Conservation (phyloP, 2,113 vertebrate genomes). For the Grantiella picta region DNA sequence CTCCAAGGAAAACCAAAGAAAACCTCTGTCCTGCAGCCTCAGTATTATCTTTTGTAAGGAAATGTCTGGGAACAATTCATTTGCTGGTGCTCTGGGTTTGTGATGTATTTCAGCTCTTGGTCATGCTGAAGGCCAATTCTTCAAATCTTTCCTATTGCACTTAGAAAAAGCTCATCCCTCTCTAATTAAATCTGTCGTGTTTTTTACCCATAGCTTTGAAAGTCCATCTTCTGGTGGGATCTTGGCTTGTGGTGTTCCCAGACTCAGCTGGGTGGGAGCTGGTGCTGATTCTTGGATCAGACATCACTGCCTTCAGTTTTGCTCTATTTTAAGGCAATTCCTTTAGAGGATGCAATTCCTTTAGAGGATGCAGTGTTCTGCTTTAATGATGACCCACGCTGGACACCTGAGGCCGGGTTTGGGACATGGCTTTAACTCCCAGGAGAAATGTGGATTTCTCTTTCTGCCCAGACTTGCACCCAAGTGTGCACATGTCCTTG, state of each 20-base stretch:
- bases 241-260: neutral
- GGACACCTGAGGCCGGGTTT: neutral
- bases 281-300: neutral
- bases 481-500: accelerated
- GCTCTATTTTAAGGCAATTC: neutral
- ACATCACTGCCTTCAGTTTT: neutral
- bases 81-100: neutral
- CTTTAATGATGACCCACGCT: accelerated
- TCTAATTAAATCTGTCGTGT: neutral
- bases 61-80: neutral
- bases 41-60: neutral
- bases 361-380: neutral
- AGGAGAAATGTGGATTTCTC: neutral
- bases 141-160: neutral
- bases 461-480: neutral
- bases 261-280: neutral
- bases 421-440: neutral
- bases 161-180: neutral
- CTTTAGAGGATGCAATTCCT: neutral
- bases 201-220: neutral
- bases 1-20: neutral
- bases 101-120: neutral
- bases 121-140: neutral
- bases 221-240: neutral
- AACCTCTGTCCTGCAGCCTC: neutral